Base-by-base conservation (phyloP, 2,888 invertebrate species). In the Synergus umbraculus region DNA sequence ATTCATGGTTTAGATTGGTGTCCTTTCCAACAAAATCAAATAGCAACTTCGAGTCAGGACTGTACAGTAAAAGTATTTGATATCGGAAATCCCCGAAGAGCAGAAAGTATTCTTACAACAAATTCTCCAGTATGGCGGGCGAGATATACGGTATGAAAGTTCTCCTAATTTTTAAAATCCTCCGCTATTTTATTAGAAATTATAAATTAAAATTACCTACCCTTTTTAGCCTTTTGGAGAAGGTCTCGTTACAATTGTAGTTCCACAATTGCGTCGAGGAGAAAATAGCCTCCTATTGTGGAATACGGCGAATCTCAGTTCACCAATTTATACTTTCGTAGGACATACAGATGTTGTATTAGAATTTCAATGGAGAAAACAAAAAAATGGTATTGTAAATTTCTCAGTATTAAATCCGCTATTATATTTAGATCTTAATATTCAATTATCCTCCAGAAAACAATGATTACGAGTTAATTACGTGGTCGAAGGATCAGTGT, bases 1-100 rank as follows among this genome's bases (percentile, higher is more conserved):
- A 98, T 98, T 85, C 97, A 98, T 91, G 98, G 98, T 67, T 94
- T 99, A 54, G 98, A 98, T 92, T 99, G 98, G 98, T 97, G 97
- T 92, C 96, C 97, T 15, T 95, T 95, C 83, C 95, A 96, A 87
- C 97, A 97, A 92, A 96, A 96, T 84, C 97, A 97, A 88, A 92
- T 97, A 81, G 96, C 97, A 65, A 98, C 98, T 10, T 97, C 97
- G 80, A 98, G 98, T 93, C 98, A 98, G 93, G 98, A 99, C 93
- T 97, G 97, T 79, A 97, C 97, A 76, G 98, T 98, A 2, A 98
- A 98, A 93, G 97, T 98, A 92, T 98, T 98, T 93, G 97, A 98
- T 91, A 96, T 97, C 2, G 96, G 95, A 83, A 97, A 96, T 93
- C 96, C 97, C 7, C 94, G 97, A 85, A 94, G 96, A 85, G 96